These are phyloP conservation scores for Chymomyza procnemis DNA, from an alignment of 2,888 invertebrate species.

Conservation along the genomic window DNA sequence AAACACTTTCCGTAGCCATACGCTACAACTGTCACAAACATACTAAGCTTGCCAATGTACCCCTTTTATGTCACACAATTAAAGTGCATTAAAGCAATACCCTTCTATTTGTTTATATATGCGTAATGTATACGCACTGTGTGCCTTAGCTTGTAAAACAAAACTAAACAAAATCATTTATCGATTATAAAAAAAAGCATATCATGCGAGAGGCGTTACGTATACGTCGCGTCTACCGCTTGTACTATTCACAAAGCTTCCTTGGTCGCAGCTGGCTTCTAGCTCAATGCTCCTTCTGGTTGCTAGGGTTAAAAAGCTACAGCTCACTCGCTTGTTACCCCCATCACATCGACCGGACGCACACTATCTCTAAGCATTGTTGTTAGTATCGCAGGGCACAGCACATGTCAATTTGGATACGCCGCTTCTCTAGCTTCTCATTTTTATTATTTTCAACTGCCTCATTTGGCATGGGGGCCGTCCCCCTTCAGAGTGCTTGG, in stretches of 20 bases:
- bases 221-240: constrained; percentile 7
- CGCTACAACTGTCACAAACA: too few relatives aligned
- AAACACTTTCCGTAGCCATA: too few relatives aligned
- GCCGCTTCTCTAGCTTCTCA: neutral
- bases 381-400: neutral
- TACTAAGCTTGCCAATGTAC: too few relatives aligned
- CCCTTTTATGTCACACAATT: too few relatives aligned
- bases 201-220: neutral
- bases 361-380: neutral
- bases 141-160: constrained; percentile 26
- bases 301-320: constrained; percentile 15
- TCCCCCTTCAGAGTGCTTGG: neutral
- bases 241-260: constrained; percentile 13
- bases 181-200: constrained; percentile 46
- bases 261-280: constrained; percentile 23
- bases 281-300: constrained; percentile 12
- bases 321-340: too few relatives aligned
- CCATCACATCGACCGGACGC: too few relatives aligned
- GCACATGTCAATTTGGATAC: neutral
- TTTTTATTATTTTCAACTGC: neutral
- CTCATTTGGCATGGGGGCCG: neutral
- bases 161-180: constrained; percentile 65
- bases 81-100: too few relatives aligned
- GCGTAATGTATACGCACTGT: neutral
- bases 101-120: neutral